Conservation (phyloP, 2,797 vertebrate genomes). For the Bradypus variegatus region DNA sequence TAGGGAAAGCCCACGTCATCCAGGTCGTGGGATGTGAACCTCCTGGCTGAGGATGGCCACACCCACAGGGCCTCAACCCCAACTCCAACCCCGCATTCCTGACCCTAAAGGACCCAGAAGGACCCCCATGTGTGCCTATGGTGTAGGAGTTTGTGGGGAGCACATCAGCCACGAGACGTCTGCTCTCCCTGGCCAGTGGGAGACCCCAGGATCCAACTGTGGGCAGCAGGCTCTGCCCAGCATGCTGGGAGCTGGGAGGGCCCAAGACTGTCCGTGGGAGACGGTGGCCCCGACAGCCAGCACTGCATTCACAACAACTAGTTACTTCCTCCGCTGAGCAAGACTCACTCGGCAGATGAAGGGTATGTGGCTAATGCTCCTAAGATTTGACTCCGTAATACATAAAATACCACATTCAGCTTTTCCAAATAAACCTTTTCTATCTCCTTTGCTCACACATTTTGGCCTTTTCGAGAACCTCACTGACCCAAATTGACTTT, state of each 20-base stretch:
- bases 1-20: no score
- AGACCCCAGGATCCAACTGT: no score
- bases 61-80: no score
- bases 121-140: no score
- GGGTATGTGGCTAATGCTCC: neutral
- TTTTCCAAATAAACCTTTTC: neutral
- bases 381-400: neutral
- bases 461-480: slow-evolving; percentile 20
- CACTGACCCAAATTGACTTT: neutral
- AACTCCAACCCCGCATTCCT: no score
- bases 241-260: neutral
- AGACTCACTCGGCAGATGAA: neutral
- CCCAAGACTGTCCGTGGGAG: neutral
- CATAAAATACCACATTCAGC: neutral
- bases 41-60: no score
- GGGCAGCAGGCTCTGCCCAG: no score
- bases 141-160: no score
- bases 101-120: no score
- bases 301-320: neutral
- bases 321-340: neutral
- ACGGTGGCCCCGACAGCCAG: neutral
- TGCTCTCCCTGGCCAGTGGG: no score
- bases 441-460: neutral
- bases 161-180: no score
- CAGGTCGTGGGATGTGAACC: no score